Evolutionary conservation across 1,140 invertebrate species (phyloP), one percentile per base, ranked within the genome.

Genomic region (Ooceraea biroi): DNA sequence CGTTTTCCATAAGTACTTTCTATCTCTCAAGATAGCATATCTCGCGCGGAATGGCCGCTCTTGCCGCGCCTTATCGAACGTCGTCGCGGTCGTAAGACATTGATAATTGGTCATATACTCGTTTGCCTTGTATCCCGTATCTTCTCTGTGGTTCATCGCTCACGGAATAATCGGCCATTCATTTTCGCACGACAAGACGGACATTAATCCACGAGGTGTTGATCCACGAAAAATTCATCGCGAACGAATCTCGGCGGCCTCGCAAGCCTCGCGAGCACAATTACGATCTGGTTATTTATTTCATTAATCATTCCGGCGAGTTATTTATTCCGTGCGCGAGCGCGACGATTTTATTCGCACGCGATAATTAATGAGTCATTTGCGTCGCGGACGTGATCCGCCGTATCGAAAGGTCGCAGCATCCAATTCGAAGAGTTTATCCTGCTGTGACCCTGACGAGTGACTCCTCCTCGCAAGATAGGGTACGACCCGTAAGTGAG

Each of bases 11-110:
- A 61, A 17, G 12, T 12, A 3, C 25, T 1, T 12, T 36, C 27
- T 77, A 66, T 77, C 46, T 77, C 46, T 77, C 46, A 36, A 30
- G 76, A 80, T 80, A 80, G 4, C 50, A 58, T 80, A 80, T 80
- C 65, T 68, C 22, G n/a, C 17, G 3, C n/a, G 8, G 19, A 68
- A 69, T 46, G 50, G 50, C 50, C 36, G 50, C 76, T 7, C 30
- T 63, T n/a, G n/a, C n/a, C n/a, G n/a, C n/a, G 1, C 4, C 25
- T 80, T 80, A 80, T 80, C 76, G 25, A 68, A 63, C 25, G 14
- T 55, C 14, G 22, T 19, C n/a, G 19, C 11, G 22, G 10, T 0
- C 30, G 17, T 4, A n/a, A 52, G 3, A 4, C 41, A 78, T 78
- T 69, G 76, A 80, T 80, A 78, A 78, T 71, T 44, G 36, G 36